Conservation (phyloP, 53 echinoderm and acorn worm species). For the Zoroaster sp. region DNA sequence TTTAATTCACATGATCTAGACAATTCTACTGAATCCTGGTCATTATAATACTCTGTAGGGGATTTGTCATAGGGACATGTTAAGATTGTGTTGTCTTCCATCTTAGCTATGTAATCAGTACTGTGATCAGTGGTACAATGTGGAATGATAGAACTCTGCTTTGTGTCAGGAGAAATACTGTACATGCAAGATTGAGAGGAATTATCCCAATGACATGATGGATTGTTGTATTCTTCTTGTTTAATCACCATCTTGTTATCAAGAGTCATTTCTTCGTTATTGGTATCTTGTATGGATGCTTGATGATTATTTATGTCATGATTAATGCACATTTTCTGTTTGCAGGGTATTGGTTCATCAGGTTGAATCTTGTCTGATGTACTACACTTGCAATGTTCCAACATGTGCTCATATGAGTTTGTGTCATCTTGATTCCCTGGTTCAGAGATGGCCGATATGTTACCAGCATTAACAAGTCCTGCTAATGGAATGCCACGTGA, state of each 20-base stretch:
- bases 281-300: not conserved
- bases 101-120: not conserved
- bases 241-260: not conserved
- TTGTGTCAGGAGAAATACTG: too few species aligned
- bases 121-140: not conserved
- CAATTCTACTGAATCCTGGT: not conserved
- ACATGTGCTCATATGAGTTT: not conserved
- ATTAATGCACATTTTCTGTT: not conserved
- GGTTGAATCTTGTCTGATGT: not conserved
- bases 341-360: not conserved
- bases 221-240: not conserved
- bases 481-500: not conserved
- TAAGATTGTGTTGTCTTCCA: not conserved
- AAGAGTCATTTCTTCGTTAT: too few species aligned
- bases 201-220: not conserved
- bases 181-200: too few species aligned
- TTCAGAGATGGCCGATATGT: not conserved
- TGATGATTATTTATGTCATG: not conserved
- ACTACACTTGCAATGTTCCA: not conserved
- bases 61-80: not conserved
- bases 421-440: not conserved
- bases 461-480: not conserved
- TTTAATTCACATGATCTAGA: not conserved
- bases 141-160: not conserved
- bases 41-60: not conserved